phyloP scores from a whole-genome alignment of 2,113 vertebrate genomes.

The Microtus pennsylvanicus region DNA sequence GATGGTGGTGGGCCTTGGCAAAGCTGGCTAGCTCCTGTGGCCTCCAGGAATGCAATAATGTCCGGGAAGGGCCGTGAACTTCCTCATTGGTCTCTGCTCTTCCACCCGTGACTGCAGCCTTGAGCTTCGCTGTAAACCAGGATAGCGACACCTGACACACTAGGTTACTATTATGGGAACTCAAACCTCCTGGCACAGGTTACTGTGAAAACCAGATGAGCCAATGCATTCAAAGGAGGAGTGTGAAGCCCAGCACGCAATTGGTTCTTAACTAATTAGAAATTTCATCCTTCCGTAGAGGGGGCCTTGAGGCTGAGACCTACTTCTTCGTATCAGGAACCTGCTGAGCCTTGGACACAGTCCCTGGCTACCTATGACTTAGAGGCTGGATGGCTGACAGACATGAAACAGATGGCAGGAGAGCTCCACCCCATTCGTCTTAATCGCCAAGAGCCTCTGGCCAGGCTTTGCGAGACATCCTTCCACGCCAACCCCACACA shows the following conservation, averaged over 20 bases:
- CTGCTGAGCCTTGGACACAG: background rate
- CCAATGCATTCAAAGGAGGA: background rate
- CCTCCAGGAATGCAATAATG: background rate
- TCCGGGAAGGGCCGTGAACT: background rate
- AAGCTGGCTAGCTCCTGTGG: background rate
- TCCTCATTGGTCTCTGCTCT: background rate
- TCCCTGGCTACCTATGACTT: background rate
- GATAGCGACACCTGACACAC: background rate
- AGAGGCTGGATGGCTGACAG: background rate
- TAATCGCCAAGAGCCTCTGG: background rate
- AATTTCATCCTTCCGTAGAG: background rate
- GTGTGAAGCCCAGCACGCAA: background rate
- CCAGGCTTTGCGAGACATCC: constrained; percentile 2
- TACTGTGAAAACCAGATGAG: background rate
- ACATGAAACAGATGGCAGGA: background rate
- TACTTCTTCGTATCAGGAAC: background rate
- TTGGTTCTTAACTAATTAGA: background rate
- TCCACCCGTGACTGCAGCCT: background rate
- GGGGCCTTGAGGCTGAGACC: background rate
- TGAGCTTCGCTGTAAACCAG: background rate
- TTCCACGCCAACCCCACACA: background rate
- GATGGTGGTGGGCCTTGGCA: background rate
- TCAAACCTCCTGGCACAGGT: background rate
- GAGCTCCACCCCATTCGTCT: background rate
- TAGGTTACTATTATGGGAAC: background rate